phyloP scores from a whole-genome alignment of 1,140 invertebrate species.

The Brachionus calyciflorus region DNA sequence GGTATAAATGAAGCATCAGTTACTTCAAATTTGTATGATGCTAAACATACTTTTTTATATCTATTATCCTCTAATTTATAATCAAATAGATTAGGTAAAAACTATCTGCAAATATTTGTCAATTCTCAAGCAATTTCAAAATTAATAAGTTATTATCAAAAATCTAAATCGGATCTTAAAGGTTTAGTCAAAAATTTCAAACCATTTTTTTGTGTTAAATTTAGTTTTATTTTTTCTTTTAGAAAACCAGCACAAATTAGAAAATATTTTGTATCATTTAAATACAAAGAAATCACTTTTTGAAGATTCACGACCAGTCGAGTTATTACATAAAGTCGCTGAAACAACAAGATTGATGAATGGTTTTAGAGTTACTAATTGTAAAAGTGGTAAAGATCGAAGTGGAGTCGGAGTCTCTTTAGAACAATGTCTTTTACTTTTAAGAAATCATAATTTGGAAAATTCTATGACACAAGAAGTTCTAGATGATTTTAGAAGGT shows the following conservation, averaged over 20 bases:
- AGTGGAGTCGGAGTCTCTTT: slow-evolving; percentile 36
- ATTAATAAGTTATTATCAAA: slow-evolving; percentile 11
- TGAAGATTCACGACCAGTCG: slow-evolving; percentile 28
- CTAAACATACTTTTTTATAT: not conserved
- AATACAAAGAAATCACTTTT: slow-evolving; percentile 9
- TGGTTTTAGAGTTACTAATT: slow-evolving; percentile 44
- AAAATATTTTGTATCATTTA: slow-evolving; percentile 15
- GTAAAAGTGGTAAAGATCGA: slow-evolving; percentile 45
- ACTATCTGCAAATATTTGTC: slow-evolving; percentile 23
- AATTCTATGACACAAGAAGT: slow-evolving; percentile 8
- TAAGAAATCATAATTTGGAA: slow-evolving; percentile 30
- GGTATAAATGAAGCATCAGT: slow-evolving; percentile 36
- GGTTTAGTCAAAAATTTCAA: not conserved
- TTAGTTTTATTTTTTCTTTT: not conserved
- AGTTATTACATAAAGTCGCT: slow-evolving; percentile 21
- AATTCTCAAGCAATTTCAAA: slow-evolving; percentile 27
- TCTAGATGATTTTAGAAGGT: slow-evolving; percentile 44
- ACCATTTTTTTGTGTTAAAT: not conserved
- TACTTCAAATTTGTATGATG: slow-evolving; percentile 35
- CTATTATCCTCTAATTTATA: not conserved
- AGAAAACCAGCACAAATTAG: slow-evolving; percentile 2
- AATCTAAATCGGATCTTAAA: not conserved
- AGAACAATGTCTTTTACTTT: slow-evolving; percentile 19
- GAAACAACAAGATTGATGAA: slow-evolving; percentile 20
- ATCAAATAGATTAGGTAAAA: slow-evolving; percentile 10